These are phyloP conservation scores for Eupithecia pulchellata DNA, from an alignment of 2,888 invertebrate genomes.

Conservation along the genomic window DNA sequence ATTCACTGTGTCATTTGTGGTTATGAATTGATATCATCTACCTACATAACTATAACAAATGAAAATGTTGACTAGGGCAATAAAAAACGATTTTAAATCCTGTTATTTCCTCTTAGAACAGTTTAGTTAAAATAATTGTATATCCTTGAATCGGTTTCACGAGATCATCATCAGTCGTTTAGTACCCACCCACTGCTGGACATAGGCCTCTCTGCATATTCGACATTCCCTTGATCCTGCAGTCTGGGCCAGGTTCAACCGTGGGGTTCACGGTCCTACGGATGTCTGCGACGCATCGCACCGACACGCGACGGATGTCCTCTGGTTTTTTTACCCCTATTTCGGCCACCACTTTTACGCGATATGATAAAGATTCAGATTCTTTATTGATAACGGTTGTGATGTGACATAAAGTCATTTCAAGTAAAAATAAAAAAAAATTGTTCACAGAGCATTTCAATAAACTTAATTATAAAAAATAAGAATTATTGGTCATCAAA, in stretches of 20 bases:
- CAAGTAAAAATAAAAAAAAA: too few relatives aligned
- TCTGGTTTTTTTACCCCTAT: background rate
- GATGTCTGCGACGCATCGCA: background rate
- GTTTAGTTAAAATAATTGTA: too few relatives aligned
- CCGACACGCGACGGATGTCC: too few relatives aligned
- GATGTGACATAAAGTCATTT: too few relatives aligned
- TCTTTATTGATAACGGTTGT: too few relatives aligned
- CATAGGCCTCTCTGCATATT: background rate
- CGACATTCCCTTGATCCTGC: background rate
- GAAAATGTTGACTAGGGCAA: background rate
- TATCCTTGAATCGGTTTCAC: background rate
- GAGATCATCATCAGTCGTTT: background rate
- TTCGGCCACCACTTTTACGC: background rate
- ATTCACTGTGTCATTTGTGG: conserved; percentile 24
- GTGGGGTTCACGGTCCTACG: background rate
- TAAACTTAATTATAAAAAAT: too few relatives aligned
- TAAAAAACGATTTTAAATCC: background rate
- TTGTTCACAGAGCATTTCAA: too few relatives aligned
- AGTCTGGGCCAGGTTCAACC: background rate
- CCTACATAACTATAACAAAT: background rate
- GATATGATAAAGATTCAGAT: too few relatives aligned
- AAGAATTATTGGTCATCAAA: too few relatives aligned
- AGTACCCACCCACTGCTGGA: background rate
- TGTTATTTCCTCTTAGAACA: background rate
- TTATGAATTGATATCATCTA: conserved; percentile 20